A percentile compares a stretch with the other conserved stretches of the same genome.
Conservation (phyloP, 2,113 vertebrate genomes). For the Ageneiosus marmoratus region DNA sequence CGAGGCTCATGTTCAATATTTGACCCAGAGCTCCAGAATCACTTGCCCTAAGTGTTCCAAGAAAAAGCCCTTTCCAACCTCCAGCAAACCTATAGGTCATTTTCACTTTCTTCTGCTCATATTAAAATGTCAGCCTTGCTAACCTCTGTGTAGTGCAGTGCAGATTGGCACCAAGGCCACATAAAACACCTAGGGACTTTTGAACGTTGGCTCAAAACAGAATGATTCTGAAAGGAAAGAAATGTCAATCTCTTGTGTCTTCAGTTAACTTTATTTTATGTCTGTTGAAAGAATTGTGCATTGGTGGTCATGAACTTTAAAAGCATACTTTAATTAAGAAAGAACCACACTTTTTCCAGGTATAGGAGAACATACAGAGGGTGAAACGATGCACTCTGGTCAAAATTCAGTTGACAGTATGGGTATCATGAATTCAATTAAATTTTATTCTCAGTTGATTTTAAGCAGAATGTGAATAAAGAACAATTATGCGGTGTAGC, state of each 20-base stretch:
- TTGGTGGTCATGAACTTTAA: conserved; percentile 16
- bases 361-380: not conserved
- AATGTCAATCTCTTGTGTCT: not conserved
- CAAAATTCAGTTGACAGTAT: not conserved
- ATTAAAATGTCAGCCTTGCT: conserved; percentile 44
- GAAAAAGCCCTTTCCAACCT: conserved; percentile 23
- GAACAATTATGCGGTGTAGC: not conserved
- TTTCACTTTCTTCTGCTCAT: conserved; percentile 20
- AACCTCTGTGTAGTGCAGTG: conserved; percentile 21
- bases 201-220: conserved; percentile 27
- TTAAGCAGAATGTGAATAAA: not conserved
- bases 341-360: not conserved
- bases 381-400: not conserved
- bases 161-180: conserved; percentile 18
- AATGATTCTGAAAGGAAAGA: not conserved
- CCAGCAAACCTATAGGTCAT: not conserved
- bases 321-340: not conserved
- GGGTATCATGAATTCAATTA: not conserved
- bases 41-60: not conserved
- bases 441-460: not conserved
- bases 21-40: conserved; percentile 12
- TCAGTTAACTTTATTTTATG: conserved; percentile 3
- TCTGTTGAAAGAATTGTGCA: not conserved
- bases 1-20: conserved; percentile 24
- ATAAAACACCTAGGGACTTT: conserved; percentile 38